These are phyloP conservation scores for Phalacrocorax aristotelis DNA, from an alignment of 2,113 vertebrate genomes.

Conservation along the genomic window DNA sequence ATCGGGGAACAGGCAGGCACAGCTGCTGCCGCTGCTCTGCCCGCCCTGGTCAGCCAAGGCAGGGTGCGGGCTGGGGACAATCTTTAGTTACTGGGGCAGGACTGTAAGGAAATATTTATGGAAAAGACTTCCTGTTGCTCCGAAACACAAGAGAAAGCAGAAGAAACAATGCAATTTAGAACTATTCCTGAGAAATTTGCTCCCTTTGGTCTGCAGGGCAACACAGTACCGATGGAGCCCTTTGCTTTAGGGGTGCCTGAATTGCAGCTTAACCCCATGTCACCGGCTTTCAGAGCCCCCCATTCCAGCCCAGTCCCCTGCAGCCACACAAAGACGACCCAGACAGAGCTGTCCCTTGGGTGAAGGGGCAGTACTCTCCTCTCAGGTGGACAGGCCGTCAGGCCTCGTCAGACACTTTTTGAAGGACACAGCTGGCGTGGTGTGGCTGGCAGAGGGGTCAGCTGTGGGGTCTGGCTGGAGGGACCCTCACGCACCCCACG, in stretches of 20 bases:
- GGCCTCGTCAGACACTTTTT: too few species aligned
- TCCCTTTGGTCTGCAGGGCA: background rate
- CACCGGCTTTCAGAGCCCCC: background rate
- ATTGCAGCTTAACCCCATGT: background rate
- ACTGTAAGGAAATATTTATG: background rate
- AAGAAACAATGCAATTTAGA: background rate
- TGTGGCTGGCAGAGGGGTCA: background rate
- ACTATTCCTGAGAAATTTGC: background rate
- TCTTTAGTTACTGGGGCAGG: background rate
- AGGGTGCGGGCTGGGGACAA: too few species aligned
- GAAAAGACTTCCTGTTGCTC: background rate
- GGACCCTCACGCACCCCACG: background rate
- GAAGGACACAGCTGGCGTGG: background rate
- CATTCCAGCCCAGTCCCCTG: background rate
- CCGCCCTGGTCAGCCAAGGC: background rate
- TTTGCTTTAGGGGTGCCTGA: background rate
- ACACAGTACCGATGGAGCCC: background rate
- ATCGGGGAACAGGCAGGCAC: accelerated
- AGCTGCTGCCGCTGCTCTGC: background rate
- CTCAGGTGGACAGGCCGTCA: background rate
- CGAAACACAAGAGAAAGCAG: background rate
- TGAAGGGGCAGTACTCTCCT: background rate
- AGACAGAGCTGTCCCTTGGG: background rate
- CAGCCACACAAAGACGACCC: background rate
- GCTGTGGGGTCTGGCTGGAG: background rate